Conservation (phyloP, 30 jellyfish, hydroid and myxozoan genomes). For the Aurelia aurita region DNA sequence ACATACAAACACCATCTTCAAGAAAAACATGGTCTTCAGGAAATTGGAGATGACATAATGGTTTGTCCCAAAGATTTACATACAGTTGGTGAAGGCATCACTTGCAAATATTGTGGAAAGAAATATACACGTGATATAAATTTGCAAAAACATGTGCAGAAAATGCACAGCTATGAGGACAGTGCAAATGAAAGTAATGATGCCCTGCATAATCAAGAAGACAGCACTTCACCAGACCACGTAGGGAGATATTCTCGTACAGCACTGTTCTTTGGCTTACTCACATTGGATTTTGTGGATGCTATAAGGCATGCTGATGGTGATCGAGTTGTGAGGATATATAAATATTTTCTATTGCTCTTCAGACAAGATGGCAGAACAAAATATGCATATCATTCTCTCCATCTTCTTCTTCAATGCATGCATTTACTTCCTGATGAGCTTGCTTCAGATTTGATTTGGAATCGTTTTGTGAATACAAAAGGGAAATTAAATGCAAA, state of each 20-base stretch:
- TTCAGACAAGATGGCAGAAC: not conserved
- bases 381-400: not conserved
- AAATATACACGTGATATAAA: slow-evolving; percentile 8
- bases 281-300: not conserved
- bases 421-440: not conserved
- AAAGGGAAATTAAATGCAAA: too few species aligned
- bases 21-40: too few species aligned
- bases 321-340: slow-evolving; percentile 6
- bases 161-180: not conserved
- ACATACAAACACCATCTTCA: too few species aligned
- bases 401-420: not conserved
- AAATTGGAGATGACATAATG: too few species aligned
- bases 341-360: not conserved
- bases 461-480: not conserved
- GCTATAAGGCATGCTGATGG: slow-evolving; percentile 9
- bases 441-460: not conserved
- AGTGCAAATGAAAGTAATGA: not conserved
- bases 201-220: not conserved
- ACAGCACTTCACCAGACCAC: not conserved
- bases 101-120: slow-evolving; percentile 11
- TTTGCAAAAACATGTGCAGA: slow-evolving; percentile 7
- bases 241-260: slow-evolving; percentile 6
- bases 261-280: not conserved
- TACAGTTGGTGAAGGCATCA: not conserved
- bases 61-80: too few species aligned